Conservation (phyloP, 2,113 vertebrate species). For the Aldabrachelys gigantea region DNA sequence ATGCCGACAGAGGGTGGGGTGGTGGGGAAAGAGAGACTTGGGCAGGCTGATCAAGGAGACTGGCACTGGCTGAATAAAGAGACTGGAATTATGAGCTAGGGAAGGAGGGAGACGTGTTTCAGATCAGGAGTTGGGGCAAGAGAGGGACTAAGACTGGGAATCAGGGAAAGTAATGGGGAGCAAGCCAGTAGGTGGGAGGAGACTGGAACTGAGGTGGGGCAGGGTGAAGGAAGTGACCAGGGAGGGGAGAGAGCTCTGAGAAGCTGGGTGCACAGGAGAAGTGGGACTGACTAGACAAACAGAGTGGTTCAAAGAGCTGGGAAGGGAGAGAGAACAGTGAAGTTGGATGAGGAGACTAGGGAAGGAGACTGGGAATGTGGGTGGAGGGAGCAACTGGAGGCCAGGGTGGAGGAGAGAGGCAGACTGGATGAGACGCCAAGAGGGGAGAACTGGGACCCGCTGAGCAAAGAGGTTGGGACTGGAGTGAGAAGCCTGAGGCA, state of each 20-base stretch:
- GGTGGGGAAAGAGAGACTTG: neutral
- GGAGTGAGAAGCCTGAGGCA: neutral
- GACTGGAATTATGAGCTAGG: neutral
- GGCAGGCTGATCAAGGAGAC: neutral
- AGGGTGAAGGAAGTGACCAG: neutral
- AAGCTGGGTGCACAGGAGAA: too few relatives aligned
- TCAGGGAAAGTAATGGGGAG: neutral
- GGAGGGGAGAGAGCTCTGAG: neutral
- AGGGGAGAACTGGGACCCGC: neutral
- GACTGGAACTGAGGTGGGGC: neutral
- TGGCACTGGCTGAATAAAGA: neutral
- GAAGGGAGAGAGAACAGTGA: rapidly evolving
- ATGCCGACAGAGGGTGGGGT: too few relatives aligned
- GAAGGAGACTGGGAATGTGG: rapidly evolving
- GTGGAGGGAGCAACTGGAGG: neutral
- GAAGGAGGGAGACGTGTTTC: neutral
- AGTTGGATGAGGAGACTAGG: neutral
- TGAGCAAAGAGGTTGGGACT: neutral
- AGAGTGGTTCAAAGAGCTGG: neutral
- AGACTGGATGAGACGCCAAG: too few relatives aligned
- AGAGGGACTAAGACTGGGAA: neutral
- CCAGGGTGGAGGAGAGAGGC: neutral
- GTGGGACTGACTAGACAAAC: too few relatives aligned
- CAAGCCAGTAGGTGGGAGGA: too few relatives aligned
- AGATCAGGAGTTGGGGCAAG: neutral